Conservation (phyloP, 1,140 invertebrate species). For the Coboldia fuscipes region DNA sequence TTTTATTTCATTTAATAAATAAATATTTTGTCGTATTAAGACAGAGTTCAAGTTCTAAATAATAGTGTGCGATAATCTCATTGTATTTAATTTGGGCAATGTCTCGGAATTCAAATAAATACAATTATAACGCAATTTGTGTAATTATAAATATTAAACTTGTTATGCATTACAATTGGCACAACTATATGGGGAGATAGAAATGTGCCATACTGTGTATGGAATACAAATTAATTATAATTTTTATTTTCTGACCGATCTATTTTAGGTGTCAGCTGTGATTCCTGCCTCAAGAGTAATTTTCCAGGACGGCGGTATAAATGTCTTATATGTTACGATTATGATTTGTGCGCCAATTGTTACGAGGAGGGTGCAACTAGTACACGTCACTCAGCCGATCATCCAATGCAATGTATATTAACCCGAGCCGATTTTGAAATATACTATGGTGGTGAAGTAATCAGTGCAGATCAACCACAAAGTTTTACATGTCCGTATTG, state of each 20-base stretch:
- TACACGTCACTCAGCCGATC: slow-evolving; percentile 80
- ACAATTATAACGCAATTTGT: too few relatives aligned
- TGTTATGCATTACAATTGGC: too few relatives aligned
- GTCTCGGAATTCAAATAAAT: too few relatives aligned
- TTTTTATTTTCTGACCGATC: slow-evolving; percentile 3
- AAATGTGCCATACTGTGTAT: too few relatives aligned
- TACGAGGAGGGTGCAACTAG: slow-evolving; percentile 87
- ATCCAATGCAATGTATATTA: slow-evolving; percentile 96
- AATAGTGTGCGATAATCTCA: too few relatives aligned
- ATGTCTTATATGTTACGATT: slow-evolving; percentile 97
- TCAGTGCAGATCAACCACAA: slow-evolving; percentile 76
- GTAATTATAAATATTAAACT: too few relatives aligned
- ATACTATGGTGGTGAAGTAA: slow-evolving; percentile 84
- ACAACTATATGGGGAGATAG: too few relatives aligned
- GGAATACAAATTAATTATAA: too few relatives aligned
- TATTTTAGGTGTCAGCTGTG: slow-evolving; percentile 85
- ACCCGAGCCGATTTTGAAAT: slow-evolving; percentile 91
- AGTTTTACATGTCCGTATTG: slow-evolving; percentile 94
- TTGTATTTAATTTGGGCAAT: too few relatives aligned
- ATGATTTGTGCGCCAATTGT: slow-evolving; percentile 92
- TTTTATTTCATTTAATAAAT: too few relatives aligned
- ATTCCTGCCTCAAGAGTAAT: slow-evolving; percentile 96
- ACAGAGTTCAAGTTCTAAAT: too few relatives aligned
- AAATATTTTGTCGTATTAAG: too few relatives aligned
- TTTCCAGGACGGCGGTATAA: slow-evolving; percentile 94